Percentiles rank a stretch among this genome's conserved stretches.
These are phyloP conservation scores for Quadriops clusia DNA, from an alignment of 2,888 invertebrate species.

Conservation along the genomic window DNA sequence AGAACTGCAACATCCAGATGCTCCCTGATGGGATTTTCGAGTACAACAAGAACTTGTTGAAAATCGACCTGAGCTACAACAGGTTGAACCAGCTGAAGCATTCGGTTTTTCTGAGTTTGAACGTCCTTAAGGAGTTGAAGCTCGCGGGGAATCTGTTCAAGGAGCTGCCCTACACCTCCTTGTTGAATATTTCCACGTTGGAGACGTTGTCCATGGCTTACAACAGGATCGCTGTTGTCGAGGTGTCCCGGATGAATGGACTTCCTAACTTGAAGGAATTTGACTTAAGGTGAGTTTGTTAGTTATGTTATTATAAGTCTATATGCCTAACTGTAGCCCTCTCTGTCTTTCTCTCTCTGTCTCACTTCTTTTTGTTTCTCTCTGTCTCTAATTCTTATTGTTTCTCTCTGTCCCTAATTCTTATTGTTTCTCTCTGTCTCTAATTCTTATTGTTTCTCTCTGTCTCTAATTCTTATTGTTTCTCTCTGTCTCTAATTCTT, in stretches of 20 bases:
- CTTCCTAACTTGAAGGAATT: conserved; percentile 62
- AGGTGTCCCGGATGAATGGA: conserved; percentile 66
- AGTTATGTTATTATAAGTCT: no score
- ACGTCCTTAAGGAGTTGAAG: conserved; percentile 64
- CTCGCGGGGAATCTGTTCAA: conserved; percentile 61
- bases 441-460: no score
- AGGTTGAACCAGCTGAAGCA: conserved; percentile 53
- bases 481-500: no score
- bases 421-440: no score
- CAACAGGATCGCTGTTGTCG: conserved; percentile 57
- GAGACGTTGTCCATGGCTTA: conserved; percentile 58
- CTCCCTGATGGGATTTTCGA: conserved; percentile 61
- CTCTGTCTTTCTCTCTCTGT: no score
- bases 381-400: no score
- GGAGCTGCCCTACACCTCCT: conserved; percentile 67
- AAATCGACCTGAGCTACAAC: conserved; percentile 63
- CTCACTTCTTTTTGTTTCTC: no score
- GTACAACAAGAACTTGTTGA: conserved; percentile 65
- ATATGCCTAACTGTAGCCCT: no score
- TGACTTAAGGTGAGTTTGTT: no score
- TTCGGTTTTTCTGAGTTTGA: conserved; percentile 60
- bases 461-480: no score
- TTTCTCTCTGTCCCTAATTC: no score
- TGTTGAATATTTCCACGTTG: conserved; percentile 62
- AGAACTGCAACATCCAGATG: conserved; percentile 53